Evolutionary conservation across 2,888 invertebrate species (phyloP), one percentile per base, ranked within the genome.

Genomic region (Cyrtodaria siliqua): DNA sequence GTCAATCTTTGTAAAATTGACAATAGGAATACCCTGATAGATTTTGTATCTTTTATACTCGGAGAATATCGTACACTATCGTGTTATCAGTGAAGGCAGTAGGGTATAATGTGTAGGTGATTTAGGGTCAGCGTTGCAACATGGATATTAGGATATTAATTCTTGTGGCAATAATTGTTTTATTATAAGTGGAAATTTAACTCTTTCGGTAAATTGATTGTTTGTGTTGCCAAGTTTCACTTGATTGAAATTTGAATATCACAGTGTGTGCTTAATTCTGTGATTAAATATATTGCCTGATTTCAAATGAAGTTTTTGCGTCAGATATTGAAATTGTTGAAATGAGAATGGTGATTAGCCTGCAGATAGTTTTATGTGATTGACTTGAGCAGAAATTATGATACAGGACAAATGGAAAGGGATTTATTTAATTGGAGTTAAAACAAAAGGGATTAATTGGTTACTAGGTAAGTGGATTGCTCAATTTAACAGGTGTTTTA

Each of bases 401-500:
- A 18, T 50, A 23, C 12, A 12, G 24, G n/a, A 12, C 20, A 18
- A 50, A 14, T 14, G 50, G 50, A 50, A 23, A 20, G 18, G 50
- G 23, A 50, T 50, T 24, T 20, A 23, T 12, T 50, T 50, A 50
- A 24, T 12, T 18, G 50, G 24, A 18, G 20, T 23, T 50, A 50
- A 50, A 50, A 50, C 50, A 20, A 50, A 20, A 4, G 18, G 50
- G 18, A 50, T 50, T 50, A 24, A 18, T n/a, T 50, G n/a, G 18
- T 50, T 20, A 24, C 18, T 23, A 50, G 50, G 50, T 50, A 50
- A 50, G 50, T 50, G 24, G 20, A 20, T 20, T 50, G 50, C 23
- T 20, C 20, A 50, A 50, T 50, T 20, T 20, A 50, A 50, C 50
- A 50, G 50, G 50, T 50, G 50, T 20, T 50, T 18, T 24, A 23